Conservation (phyloP, 2,113 vertebrate species). For the Ptilonorhynchus violaceus region DNA sequence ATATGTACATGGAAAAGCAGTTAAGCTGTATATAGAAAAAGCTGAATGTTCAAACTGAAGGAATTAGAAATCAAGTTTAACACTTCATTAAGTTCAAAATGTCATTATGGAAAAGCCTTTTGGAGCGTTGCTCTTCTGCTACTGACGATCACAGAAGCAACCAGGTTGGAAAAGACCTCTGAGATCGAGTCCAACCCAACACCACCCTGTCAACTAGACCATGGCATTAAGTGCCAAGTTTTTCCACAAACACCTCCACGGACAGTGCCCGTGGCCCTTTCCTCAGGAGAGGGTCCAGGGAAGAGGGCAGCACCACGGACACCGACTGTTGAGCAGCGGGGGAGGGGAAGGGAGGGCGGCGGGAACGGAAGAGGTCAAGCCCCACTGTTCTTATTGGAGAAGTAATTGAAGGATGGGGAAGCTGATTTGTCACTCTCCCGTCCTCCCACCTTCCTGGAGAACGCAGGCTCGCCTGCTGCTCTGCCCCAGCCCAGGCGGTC, state of each 20-base stretch:
- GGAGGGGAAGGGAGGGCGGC: accelerated
- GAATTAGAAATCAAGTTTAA: background rate
- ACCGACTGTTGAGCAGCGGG: accelerated
- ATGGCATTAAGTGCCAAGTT: background rate
- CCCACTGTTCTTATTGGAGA: accelerated
- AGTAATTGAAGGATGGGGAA: background rate
- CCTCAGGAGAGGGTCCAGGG: no score
- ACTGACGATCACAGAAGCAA: background rate
- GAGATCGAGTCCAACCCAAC: background rate
- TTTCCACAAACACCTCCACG: accelerated
- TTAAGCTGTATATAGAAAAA: background rate
- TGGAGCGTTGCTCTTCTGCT: background rate
- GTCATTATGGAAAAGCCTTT: accelerated
- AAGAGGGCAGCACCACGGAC: background rate
- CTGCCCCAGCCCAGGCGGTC: background rate
- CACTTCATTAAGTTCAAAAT: no score
- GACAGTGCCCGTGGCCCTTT: accelerated
- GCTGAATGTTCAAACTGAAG: background rate
- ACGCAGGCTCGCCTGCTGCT: background rate
- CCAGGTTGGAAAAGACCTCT: background rate
- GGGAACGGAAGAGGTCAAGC: background rate
- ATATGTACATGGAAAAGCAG: background rate
- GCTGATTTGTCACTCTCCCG: background rate
- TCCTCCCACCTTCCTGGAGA: background rate
- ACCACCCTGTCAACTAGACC: background rate